Percentiles rank a stretch among this genome's conserved stretches.
Evolutionary conservation across 2,797 vertebrate genomes (phyloP).

Genomic region (Pipistrellus kuhlii): DNA sequence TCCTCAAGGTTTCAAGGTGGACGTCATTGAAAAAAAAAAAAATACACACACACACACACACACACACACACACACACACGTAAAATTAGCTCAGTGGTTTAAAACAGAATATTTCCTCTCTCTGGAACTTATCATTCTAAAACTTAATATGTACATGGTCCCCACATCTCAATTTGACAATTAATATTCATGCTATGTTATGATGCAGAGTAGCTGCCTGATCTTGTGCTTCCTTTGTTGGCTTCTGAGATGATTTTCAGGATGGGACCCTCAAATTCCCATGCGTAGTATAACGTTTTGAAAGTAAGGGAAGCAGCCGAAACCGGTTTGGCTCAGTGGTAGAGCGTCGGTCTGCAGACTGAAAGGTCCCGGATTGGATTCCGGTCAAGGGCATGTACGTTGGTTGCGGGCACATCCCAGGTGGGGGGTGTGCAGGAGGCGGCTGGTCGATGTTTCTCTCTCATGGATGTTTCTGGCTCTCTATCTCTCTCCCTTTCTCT

Average conservation of each 20-base stretch:
- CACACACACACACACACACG: background rate
- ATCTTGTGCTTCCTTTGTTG: background rate
- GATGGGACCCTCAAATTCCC: background rate
- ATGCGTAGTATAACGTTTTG: background rate
- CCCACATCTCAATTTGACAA: constrained; percentile 5
- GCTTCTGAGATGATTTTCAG: constrained; percentile 24
- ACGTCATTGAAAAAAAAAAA: background rate
- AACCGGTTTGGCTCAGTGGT: too few species aligned
- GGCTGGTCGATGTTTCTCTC: too few species aligned
- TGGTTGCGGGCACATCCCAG: too few species aligned
- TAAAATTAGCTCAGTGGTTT: background rate
- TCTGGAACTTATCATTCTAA: background rate
- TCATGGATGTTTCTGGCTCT: too few species aligned
- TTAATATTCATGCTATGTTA: background rate
- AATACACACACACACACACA: background rate
- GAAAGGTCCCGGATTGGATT: too few species aligned
- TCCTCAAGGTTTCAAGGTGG: constrained; percentile 87
- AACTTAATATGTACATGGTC: background rate
- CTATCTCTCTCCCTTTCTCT: too few species aligned
- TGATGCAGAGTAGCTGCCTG: background rate
- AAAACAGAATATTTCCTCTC: background rate
- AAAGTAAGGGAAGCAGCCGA: background rate
- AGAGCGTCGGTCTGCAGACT: too few species aligned
- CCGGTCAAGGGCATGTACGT: too few species aligned
- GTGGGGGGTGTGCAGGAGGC: too few species aligned